These are phyloP conservation scores for Astreopora myriophthalma DNA, from an alignment of 64 coral and sea anemone species.

Conservation along the genomic window DNA sequence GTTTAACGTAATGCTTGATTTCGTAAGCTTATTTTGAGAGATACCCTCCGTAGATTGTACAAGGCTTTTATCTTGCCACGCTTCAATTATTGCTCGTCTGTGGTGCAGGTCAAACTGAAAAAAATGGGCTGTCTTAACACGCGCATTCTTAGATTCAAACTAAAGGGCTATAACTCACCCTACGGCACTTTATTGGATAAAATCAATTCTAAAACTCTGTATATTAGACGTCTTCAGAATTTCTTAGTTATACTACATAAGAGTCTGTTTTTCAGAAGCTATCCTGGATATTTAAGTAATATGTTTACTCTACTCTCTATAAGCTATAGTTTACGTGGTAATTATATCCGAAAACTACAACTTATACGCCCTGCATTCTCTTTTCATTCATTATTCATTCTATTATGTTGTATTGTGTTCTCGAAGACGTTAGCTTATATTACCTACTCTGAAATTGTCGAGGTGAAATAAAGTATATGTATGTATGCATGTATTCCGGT, in stretches of 20 bases:
- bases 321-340: too few species aligned
- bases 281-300: too few species aligned
- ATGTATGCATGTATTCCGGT: too few species aligned
- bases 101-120: background rate
- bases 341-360: too few species aligned
- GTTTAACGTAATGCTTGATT: slow-evolving; percentile 41
- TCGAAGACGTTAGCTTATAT: too few species aligned
- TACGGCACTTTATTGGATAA: background rate
- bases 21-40: background rate
- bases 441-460: too few species aligned
- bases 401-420: background rate
- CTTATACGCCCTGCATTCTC: too few species aligned
- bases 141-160: slow-evolving; percentile 21
- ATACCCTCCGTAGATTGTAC: background rate
- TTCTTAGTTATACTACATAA: background rate
- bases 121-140: background rate
- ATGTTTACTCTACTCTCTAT: too few species aligned
- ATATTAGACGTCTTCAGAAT: background rate
- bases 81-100: slow-evolving; percentile 42
- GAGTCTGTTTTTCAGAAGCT: background rate
- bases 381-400: background rate
- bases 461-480: too few species aligned
- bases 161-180: background rate
- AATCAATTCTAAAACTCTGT: background rate
- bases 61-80: slow-evolving; percentile 25